Conservation (phyloP, 2,113 vertebrate species). For the Alosa alosa region DNA sequence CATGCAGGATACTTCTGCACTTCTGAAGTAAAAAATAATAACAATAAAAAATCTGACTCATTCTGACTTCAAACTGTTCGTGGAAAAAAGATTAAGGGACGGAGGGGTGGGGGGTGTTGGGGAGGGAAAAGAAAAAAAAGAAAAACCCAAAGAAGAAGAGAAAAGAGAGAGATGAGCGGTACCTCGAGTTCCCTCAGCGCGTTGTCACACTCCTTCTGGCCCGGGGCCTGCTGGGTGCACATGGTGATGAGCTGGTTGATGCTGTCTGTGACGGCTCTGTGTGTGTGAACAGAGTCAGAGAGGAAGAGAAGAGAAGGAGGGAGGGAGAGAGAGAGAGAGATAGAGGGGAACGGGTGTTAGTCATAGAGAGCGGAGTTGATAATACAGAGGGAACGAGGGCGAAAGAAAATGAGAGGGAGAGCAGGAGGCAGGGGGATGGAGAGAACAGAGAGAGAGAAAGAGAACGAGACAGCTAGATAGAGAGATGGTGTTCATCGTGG, state of each 20-base stretch:
- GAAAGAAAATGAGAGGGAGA: constrained; percentile 14
- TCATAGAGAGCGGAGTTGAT: constrained; percentile 16
- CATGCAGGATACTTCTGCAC: neutral
- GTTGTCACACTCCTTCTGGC: constrained; percentile 97
- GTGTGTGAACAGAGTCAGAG: constrained; percentile 29
- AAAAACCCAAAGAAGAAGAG: neutral
- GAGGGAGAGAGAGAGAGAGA: constrained; percentile 15
- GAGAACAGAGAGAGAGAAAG: neutral
- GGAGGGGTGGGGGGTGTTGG: neutral
- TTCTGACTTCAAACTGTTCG: constrained; percentile 18
- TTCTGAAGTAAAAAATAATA: neutral
- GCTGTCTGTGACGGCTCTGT: constrained; percentile 91
- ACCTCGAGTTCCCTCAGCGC: constrained; percentile 93
- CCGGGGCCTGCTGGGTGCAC: constrained; percentile 95
- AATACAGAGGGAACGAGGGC: neutral
- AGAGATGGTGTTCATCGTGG: neutral
- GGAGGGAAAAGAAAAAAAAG: neutral
- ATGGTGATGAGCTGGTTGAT: constrained; percentile 99
- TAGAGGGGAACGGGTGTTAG: neutral
- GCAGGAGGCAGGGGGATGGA: neutral
- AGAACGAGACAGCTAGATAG: neutral
- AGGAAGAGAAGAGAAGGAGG: constrained; percentile 36
- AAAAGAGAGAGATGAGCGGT: constrained; percentile 11
- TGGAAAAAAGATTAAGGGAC: neutral
- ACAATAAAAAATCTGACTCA: neutral